A percentile compares a stretch with the other conserved stretches of the same genome.
Conservation (phyloP, 2,888 invertebrate genomes). For the Tethea ocularis region DNA sequence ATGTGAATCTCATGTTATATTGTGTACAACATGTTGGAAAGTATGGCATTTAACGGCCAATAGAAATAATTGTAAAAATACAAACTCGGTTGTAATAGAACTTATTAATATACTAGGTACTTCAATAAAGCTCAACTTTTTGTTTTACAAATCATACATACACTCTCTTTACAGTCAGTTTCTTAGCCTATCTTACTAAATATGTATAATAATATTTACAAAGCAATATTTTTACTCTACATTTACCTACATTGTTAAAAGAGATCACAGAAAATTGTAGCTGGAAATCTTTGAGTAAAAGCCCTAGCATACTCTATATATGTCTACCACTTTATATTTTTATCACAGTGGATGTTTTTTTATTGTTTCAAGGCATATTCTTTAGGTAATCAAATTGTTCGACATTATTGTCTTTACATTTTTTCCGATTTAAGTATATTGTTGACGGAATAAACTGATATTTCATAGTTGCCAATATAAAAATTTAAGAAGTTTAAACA, state of each 20-base stretch:
- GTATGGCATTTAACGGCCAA: conserved; percentile 59
- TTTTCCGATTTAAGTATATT: conserved; percentile 26
- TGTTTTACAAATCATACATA: conserved; percentile 83
- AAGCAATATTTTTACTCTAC: conserved; percentile 69
- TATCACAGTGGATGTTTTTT: conserved; percentile 78
- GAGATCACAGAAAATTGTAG: conserved; percentile 86
- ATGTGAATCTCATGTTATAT: conserved; percentile 62
- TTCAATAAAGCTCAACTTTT: conserved; percentile 82
- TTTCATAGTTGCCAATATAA: conserved; percentile 40
- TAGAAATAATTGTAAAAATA: conserved; percentile 82
- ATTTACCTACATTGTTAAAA: conserved; percentile 81
- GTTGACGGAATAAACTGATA: conserved; percentile 24
- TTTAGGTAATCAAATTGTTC: conserved; percentile 52
- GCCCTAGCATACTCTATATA: conserved; percentile 73
- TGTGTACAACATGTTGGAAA: conserved; percentile 74
- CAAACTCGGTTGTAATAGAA: conserved; percentile 76
- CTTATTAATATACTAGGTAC: conserved; percentile 80
- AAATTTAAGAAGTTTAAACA: conserved; percentile 13
- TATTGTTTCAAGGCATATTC: conserved; percentile 72
- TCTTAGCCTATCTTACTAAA: conserved; percentile 58
- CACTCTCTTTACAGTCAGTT: conserved; percentile 80
- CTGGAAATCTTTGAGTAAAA: conserved; percentile 83
- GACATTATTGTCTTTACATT: conserved; percentile 66
- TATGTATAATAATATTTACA: conserved; percentile 73
- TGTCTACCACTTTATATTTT: conserved; percentile 77